phyloP scores from a whole-genome alignment of 2,113 vertebrate species.

The Marcusenius ussheri region DNA sequence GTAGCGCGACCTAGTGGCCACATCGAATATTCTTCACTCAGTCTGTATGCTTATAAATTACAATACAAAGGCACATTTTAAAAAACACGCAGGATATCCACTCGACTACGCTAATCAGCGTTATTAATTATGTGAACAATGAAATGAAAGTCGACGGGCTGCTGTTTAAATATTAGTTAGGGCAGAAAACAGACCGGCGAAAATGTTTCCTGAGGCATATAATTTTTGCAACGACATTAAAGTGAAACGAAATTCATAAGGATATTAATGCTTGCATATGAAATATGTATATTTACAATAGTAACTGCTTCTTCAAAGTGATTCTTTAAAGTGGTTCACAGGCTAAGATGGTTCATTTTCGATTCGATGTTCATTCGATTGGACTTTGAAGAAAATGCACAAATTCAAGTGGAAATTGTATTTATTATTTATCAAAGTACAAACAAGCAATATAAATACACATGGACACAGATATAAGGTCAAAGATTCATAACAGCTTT shows the following conservation, averaged over 20 bases:
- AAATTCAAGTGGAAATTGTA: background rate
- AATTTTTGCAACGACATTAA: background rate
- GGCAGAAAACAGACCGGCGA: background rate
- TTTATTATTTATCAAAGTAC: background rate
- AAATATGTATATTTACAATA: background rate
- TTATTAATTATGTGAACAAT: background rate
- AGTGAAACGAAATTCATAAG: background rate
- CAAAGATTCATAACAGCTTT: background rate
- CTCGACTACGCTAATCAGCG: background rate
- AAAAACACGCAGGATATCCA: background rate
- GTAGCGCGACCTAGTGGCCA: background rate
- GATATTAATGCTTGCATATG: background rate
- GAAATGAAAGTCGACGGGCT: background rate
- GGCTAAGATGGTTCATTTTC: background rate
- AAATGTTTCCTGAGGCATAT: background rate
- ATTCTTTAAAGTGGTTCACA: background rate
- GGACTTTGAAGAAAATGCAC: background rate
- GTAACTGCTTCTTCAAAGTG: background rate
- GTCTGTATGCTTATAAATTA: background rate
- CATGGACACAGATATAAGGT: background rate
- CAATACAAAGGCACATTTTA: background rate
- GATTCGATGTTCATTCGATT: background rate
- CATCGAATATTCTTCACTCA: background rate
- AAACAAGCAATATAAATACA: conserved; percentile 6
- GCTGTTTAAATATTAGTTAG: background rate